These are phyloP conservation scores for Doryteuthis pealeii DNA, from an alignment of 1,140 invertebrate genomes.

Conservation along the genomic window DNA sequence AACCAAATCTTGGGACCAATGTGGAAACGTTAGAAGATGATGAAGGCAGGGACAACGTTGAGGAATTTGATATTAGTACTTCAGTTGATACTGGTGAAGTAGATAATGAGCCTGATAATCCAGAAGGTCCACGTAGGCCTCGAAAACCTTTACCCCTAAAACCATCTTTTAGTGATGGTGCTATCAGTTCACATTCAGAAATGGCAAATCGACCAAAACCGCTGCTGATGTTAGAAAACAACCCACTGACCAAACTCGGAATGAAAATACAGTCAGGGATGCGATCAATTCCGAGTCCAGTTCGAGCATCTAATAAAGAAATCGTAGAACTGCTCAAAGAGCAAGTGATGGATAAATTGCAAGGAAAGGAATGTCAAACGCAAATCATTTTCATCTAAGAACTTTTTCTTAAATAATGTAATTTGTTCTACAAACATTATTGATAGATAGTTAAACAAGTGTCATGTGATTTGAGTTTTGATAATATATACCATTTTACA, in stretches of 20 bases:
- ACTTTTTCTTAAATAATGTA: neutral
- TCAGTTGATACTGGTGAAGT: neutral
- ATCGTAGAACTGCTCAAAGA: slow-evolving; percentile 5
- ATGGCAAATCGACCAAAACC: neutral
- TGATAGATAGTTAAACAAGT: too few species aligned
- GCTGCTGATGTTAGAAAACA: neutral
- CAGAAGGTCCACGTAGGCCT: neutral
- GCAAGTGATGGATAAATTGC: neutral
- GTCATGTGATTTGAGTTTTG: too few species aligned
- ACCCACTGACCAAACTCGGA: neutral
- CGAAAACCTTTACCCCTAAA: slow-evolving; percentile 7
- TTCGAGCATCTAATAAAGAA: neutral
- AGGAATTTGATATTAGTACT: neutral
- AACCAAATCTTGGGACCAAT: neutral
- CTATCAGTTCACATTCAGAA: slow-evolving; percentile 5
- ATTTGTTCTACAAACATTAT: too few species aligned
- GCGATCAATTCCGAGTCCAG: neutral
- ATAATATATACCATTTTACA: too few species aligned
- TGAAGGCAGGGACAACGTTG: neutral
- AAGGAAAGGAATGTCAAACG: neutral
- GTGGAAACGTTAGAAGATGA: neutral
- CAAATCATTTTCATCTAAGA: slow-evolving; percentile 1
- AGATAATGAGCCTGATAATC: neutral
- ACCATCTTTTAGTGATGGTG: slow-evolving; percentile 17
- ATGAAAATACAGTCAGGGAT: neutral